Evolutionary conservation across 2,797 vertebrate species (phyloP).

Genomic region (Xerus rutilus): DNA sequence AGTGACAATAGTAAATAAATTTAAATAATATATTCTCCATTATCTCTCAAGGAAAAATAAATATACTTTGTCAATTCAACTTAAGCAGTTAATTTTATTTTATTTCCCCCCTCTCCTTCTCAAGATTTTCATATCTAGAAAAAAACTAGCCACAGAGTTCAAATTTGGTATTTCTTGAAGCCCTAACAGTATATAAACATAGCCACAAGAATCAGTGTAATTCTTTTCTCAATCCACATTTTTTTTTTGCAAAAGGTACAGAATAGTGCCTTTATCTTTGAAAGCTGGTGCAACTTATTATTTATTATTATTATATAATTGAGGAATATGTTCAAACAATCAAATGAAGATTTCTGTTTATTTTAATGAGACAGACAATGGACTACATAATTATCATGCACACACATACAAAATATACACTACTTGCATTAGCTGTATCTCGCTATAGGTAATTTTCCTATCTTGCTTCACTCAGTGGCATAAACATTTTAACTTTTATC

Average conservation of each 20-base stretch:
- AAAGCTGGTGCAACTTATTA: neutral
- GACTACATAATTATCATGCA: neutral
- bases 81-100: slow-evolving; percentile 66
- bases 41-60: slow-evolving; percentile 44
- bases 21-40: slow-evolving; percentile 66
- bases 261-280: neutral
- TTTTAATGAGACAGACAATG: neutral
- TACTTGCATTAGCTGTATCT: neutral
- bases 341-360: neutral
- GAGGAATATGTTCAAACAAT: slow-evolving; percentile 1
- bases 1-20: slow-evolving; percentile 55
- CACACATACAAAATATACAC: neutral
- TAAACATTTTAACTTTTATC: neutral
- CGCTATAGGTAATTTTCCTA: neutral
- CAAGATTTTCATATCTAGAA: slow-evolving; percentile 34
- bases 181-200: slow-evolving; percentile 41
- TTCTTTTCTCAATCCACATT: neutral
- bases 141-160: neutral
- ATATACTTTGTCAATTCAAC: slow-evolving; percentile 48
- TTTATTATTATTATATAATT: neutral
- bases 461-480: neutral
- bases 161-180: slow-evolving; percentile 37
- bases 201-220: neutral
- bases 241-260: neutral
- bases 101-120: slow-evolving; percentile 42